Evolutionary conservation across 2,113 vertebrate species (phyloP).

Genomic region (Notiomystis cincta): DNA sequence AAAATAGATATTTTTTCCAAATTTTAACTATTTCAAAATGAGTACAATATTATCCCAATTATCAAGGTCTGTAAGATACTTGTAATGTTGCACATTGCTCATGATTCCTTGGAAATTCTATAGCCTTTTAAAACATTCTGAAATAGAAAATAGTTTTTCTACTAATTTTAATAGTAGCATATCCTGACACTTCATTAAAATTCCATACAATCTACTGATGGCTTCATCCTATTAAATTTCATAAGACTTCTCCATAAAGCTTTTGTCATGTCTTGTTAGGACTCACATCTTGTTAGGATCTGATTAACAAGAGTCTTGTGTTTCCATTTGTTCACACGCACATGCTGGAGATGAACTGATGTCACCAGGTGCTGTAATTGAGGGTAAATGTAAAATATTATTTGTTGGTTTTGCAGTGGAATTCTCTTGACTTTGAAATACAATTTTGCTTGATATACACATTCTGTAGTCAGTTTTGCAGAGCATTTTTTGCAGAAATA

Average conservation of each 20-base stretch:
- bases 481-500: background rate
- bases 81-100: background rate
- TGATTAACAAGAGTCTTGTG: background rate
- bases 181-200: background rate
- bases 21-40: background rate
- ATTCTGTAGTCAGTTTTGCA: background rate
- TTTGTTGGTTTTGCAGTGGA: background rate
- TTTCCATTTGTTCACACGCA: background rate
- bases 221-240: background rate
- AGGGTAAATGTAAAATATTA: background rate
- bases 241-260: background rate
- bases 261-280: background rate
- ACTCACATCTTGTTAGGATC: background rate
- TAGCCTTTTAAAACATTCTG: background rate
- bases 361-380: background rate
- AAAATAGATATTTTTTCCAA: background rate
- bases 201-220: background rate
- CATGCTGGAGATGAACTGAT: background rate
- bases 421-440: background rate
- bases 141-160: background rate
- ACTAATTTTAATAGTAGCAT: background rate
- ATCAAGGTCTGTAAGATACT: background rate
- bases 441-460: background rate
- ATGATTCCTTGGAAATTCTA: background rate
- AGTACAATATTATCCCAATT: background rate